Percentiles rank a stretch among this genome's conserved stretches.
Evolutionary conservation across 2,888 invertebrate species (phyloP).

Genomic region (Therioaphis trifolii): DNA sequence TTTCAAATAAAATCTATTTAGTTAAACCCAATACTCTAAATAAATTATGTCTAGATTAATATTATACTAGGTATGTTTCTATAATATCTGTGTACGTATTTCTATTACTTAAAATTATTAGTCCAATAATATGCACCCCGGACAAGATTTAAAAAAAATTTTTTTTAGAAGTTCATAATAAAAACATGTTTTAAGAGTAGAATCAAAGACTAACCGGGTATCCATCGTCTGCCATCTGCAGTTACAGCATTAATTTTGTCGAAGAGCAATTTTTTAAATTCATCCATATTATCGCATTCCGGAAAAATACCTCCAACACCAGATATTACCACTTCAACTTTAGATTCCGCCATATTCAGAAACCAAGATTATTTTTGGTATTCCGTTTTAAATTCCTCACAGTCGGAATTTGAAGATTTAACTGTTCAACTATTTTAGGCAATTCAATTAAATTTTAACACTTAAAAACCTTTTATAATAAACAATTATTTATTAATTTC

Average conservation of each 20-base stretch:
- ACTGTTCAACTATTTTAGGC: background rate
- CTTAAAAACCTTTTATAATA: too few species aligned
- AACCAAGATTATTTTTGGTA: background rate
- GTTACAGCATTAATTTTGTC: constrained; percentile 65
- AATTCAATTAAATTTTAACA: background rate
- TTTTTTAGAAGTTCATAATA: too few species aligned
- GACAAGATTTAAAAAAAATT: too few species aligned
- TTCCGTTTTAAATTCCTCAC: background rate
- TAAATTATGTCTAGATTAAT: too few species aligned
- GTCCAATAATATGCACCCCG: too few species aligned
- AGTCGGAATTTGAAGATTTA: background rate
- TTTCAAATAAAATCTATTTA: too few species aligned
- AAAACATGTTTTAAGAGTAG: background rate
- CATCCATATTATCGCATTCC: constrained; percentile 73
- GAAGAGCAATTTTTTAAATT: constrained; percentile 73
- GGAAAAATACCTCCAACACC: constrained; percentile 73
- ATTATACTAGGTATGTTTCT: too few species aligned
- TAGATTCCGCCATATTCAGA: constrained; percentile 65
- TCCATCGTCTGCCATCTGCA: constrained; percentile 63
- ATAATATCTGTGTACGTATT: too few species aligned
- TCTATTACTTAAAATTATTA: too few species aligned
- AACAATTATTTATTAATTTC: background rate
- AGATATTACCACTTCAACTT: constrained; percentile 69
- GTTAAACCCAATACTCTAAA: too few species aligned
- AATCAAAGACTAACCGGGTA: constrained; percentile 41